phyloP scores from a whole-genome alignment of 1,140 invertebrate genomes.

The Eubasilissa regina region DNA sequence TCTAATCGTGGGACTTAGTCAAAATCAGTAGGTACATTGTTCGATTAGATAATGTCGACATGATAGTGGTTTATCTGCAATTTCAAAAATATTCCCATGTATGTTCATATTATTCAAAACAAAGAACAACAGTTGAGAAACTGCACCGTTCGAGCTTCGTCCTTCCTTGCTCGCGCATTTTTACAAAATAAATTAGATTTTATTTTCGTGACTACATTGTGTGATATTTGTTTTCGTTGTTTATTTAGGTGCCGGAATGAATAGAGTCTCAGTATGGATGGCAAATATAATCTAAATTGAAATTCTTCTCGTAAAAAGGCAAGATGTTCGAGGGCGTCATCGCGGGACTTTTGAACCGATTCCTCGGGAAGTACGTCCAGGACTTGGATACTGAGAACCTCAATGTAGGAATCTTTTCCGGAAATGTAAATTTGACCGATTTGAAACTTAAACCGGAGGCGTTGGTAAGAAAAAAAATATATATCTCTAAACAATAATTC shows the following conservation, averaged over 20 bases:
- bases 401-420: slow-evolving; percentile 87
- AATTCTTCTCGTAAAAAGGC: neutral
- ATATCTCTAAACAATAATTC: too few relatives aligned
- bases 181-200: neutral
- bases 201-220: neutral
- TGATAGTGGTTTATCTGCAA: neutral
- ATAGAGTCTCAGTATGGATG: slow-evolving; percentile 6
- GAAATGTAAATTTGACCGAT: slow-evolving; percentile 84
- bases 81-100: neutral
- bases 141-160: too few relatives aligned
- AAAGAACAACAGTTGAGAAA: neutral
- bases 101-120: neutral
- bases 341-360: slow-evolving; percentile 83
- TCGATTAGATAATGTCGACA: slow-evolving; percentile 11
- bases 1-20: slow-evolving; percentile 5
- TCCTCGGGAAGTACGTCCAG: slow-evolving; percentile 86
- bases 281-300: neutral
- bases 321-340: slow-evolving; percentile 85
- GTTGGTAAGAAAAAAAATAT: too few relatives aligned
- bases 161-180: too few relatives aligned
- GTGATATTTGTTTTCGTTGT: neutral
- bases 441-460: slow-evolving; percentile 86
- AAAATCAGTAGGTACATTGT: neutral
- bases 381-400: slow-evolving; percentile 88
- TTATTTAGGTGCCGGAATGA: slow-evolving; percentile 22